A percentile compares a stretch with the other conserved stretches of the same genome.
These are phyloP conservation scores for Ichneumoninae sp. DNA, from an alignment of 2,888 invertebrate genomes.

Conservation along the genomic window DNA sequence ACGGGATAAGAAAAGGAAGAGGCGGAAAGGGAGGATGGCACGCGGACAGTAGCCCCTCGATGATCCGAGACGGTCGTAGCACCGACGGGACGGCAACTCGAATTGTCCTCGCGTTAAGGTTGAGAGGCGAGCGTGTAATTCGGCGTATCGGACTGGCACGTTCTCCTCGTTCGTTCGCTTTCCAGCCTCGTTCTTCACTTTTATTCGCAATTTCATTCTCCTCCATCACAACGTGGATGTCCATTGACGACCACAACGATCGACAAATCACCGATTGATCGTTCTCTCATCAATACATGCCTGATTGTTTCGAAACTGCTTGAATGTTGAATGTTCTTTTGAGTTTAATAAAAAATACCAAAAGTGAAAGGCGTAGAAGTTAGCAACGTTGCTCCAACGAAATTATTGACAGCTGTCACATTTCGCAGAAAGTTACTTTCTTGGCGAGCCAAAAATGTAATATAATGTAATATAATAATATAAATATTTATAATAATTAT, in stretches of 20 bases:
- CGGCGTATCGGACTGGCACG: conserved; percentile 69
- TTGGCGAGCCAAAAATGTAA: no score
- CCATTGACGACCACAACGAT: background rate
- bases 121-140: conserved; percentile 73
- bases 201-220: conserved; percentile 28
- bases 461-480: no score
- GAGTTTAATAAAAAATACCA: no score
- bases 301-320: background rate
- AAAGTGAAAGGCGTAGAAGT: no score
- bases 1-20: conserved; percentile 2
- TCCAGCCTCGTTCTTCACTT: background rate
- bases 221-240: conserved; percentile 25
- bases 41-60: conserved; percentile 52
- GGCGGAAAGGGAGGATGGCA: conserved; percentile 50
- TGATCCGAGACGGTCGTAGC: conserved; percentile 47
- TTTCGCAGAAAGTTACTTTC: no score
- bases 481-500: no score
- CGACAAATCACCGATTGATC: background rate
- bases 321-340: background rate
- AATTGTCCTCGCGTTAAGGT: conserved; percentile 72
- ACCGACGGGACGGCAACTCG: conserved; percentile 48
- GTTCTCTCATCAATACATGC: background rate
- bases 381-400: no score
- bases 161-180: conserved; percentile 36
- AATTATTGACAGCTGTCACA: no score